phyloP scores from a whole-genome alignment of 2,888 invertebrate species.

The Drosophila pseudotakahashii region DNA sequence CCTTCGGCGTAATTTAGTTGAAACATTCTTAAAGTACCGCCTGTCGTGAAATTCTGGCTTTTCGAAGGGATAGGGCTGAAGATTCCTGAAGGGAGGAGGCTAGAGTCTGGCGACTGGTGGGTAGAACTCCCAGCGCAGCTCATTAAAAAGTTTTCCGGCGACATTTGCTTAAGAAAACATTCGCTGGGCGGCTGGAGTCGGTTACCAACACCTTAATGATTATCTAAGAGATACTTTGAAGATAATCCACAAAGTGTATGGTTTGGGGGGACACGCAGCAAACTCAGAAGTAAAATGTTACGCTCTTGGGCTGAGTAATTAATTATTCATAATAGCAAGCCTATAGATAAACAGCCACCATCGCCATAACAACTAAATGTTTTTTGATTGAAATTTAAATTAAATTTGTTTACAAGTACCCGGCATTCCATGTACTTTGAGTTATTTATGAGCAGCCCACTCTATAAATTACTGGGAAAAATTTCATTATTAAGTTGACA shows the following conservation, averaged over 20 bases:
- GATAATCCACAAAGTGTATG: conserved; percentile 52
- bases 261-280: background rate
- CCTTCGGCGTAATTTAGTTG: conserved; percentile 66
- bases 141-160: conserved; percentile 75
- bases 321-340: conserved; percentile 73
- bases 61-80: background rate
- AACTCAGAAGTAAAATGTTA: conserved; percentile 64
- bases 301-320: conserved; percentile 61
- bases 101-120: background rate
- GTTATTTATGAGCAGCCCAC: conserved; percentile 28
- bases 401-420: conserved; percentile 34
- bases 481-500: background rate
- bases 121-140: conserved; percentile 57
- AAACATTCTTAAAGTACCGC: conserved; percentile 76
- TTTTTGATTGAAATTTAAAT: conserved; percentile 51
- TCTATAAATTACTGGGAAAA: background rate
- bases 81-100: conserved; percentile 11
- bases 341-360: conserved; percentile 26
- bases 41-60: conserved; percentile 53
- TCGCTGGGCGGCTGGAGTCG: conserved; percentile 43
- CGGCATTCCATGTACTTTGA: conserved; percentile 19
- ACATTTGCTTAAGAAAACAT: conserved; percentile 68
- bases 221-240: conserved; percentile 70
- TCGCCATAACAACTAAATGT: conserved; percentile 25
- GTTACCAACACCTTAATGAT: conserved; percentile 60